Conservation (phyloP, 2,888 invertebrate species). For the Galerucella nymphaeae region DNA sequence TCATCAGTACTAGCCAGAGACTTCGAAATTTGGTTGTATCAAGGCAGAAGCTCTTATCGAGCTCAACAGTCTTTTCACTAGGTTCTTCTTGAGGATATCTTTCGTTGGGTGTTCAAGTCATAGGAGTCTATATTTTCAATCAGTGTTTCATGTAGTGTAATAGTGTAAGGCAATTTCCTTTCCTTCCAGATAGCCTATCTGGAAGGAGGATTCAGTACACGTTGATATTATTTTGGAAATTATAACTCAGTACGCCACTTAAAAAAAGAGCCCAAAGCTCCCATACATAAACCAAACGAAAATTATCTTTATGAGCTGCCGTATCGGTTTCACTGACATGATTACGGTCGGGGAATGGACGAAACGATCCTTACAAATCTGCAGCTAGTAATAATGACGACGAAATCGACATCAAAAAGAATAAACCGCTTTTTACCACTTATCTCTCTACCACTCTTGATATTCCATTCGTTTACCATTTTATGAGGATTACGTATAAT, state of each 20-base stretch:
- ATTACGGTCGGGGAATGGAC: slow-evolving; percentile 45
- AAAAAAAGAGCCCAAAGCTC: slow-evolving; percentile 17
- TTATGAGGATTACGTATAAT: slow-evolving; percentile 24
- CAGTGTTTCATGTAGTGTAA: too few relatives aligned
- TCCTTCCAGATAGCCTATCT: too few relatives aligned
- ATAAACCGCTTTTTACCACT: slow-evolving; percentile 30
- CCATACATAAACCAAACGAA: slow-evolving; percentile 37
- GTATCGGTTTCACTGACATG: slow-evolving; percentile 48
- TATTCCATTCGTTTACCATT: slow-evolving; percentile 22
- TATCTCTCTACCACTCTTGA: slow-evolving; percentile 23
- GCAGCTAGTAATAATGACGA: slow-evolving; percentile 45
- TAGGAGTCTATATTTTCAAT: too few relatives aligned
- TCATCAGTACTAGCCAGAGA: too few relatives aligned
- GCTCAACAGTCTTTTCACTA: too few relatives aligned
- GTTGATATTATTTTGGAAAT: too few relatives aligned
- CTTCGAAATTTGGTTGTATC: too few relatives aligned
- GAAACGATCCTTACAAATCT: slow-evolving; percentile 47
- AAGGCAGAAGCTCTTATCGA: too few relatives aligned
- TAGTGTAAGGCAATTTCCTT: too few relatives aligned
- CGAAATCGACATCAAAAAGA: slow-evolving; percentile 34
- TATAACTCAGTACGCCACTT: not conserved
- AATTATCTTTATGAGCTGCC: slow-evolving; percentile 47
- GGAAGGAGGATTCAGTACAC: too few relatives aligned
- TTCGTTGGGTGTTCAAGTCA: too few relatives aligned
- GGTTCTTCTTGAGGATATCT: too few relatives aligned